Base-by-base conservation (phyloP, 2,113 vertebrate genomes). In the Hypanus sabinus region DNA sequence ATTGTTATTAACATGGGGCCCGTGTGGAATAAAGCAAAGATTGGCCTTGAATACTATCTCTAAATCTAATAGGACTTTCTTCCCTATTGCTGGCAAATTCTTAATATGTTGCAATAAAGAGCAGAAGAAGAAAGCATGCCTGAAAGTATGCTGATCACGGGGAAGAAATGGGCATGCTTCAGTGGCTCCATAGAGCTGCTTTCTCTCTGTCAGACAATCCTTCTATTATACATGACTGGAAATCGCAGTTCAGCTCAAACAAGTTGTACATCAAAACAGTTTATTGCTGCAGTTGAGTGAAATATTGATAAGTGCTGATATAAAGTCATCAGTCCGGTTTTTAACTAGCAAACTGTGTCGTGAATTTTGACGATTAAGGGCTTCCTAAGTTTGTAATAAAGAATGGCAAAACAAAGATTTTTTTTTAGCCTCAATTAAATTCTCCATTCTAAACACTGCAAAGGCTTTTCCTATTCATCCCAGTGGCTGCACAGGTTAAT, bases 71-170 rank as follows among this genome's bases (percentile, higher is more conserved):
- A 1, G n/a, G 60, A 65, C 57, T 88, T 88, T 88, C 18, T 18
- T 14, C 85, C n/a, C 30, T 3, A 33, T 9, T 62, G 16, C 60
- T 68, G 12, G 30, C 85, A 90, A 65, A 30, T 6, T 65, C 33
- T 90, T 65, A 90, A 60, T 33, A 90, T 33, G 60, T 90, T 68
- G 85, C 30, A 65, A 8, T 60, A 90, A 90, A 68, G 14, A 65
- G 85, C 85, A 33, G 85, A 62, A 18, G 62, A n/a, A 88, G 83
- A 62, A 88, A 88, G 60, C 55, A 62, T 88, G 55, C 27, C 83
- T 88, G 83, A 62, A 62, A 90, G 85, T 90, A 33, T 90, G 60
- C 60, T 62, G 60, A 90, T 90, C 85, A 90, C 85, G n/a, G 5
- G 55, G 65, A 65, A 65, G 57, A 62, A 65, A 33, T 90, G 85